A percentile compares a stretch with the other conserved stretches of the same genome.
These are phyloP conservation scores for Porites australiensis DNA, from an alignment of 64 coral and sea anemone species.

Conservation along the genomic window DNA sequence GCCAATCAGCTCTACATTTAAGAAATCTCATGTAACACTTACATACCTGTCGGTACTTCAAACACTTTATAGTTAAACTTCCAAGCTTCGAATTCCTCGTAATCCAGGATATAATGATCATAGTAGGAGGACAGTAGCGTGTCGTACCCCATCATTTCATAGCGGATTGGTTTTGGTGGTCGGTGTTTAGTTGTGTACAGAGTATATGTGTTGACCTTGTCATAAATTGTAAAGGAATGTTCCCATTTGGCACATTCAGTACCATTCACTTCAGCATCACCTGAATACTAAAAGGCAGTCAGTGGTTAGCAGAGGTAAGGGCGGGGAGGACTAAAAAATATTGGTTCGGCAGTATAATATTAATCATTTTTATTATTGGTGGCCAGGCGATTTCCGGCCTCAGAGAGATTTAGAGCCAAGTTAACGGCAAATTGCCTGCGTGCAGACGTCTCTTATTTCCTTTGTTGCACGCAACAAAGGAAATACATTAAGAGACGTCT, in stretches of 20 bases:
- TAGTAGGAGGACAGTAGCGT: constrained; percentile 98
- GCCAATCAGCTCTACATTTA: no score
- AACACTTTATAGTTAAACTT: constrained; percentile 72
- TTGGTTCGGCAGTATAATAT: no score
- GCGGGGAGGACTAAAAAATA: no score
- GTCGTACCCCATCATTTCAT: constrained; percentile 99
- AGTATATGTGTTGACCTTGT: constrained; percentile 94
- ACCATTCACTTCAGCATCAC: constrained; percentile 63
- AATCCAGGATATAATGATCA: constrained; percentile 97
- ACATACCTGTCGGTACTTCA: constrained; percentile 90
- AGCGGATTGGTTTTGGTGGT: constrained; percentile 78
- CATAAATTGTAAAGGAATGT: constrained; percentile 93
- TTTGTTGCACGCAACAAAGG: no score
- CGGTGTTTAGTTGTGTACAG: constrained; percentile 77
- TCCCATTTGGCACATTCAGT: constrained; percentile 81
- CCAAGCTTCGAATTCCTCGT: constrained; percentile 83
- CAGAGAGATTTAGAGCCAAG: no score
- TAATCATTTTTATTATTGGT: no score
- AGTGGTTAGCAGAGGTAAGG: not conserved
- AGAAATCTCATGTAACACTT: not conserved
- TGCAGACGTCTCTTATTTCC: no score
- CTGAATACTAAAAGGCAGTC: constrained; percentile 63
- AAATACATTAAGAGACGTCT: no score
- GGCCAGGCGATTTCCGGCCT: no score
- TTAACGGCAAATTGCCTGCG: no score